phyloP scores from a whole-genome alignment of 1,140 invertebrate genomes.

The Solenopsis invicta region DNA sequence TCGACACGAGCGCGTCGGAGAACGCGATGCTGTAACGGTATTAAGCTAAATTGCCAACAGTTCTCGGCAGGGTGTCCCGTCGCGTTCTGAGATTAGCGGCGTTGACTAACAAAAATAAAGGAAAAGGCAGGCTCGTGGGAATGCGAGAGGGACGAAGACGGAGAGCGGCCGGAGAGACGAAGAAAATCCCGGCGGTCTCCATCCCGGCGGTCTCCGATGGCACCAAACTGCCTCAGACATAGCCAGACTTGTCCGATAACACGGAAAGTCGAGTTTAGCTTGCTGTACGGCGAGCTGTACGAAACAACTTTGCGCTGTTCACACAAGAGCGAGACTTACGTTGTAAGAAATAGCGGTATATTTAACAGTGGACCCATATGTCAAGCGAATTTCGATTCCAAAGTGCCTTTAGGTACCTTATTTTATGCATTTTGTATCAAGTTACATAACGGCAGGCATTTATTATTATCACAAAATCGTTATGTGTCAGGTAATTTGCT shows the following conservation, averaged over 20 bases:
- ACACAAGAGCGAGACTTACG: not conserved
- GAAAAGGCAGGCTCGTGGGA: constrained; percentile 19
- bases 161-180: not conserved
- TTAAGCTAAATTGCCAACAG: constrained; percentile 73
- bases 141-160: constrained; percentile 1
- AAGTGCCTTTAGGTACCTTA: not conserved
- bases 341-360: constrained; percentile 2
- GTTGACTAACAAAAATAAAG: constrained; percentile 47
- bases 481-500: not conserved
- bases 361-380: not conserved
- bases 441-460: not conserved
- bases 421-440: not conserved
- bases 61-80: not conserved
- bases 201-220: constrained; percentile 36
- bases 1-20: constrained; percentile 18
- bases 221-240: constrained; percentile 38
- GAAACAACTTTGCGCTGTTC: constrained; percentile 1
- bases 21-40: constrained; percentile 60
- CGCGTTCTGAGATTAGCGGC: constrained; percentile 60
- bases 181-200: constrained; percentile 44
- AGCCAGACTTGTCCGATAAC: constrained; percentile 65
- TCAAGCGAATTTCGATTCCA: not conserved
- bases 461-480: constrained; percentile 1
- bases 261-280: constrained; percentile 55
- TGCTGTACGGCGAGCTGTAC: not conserved